A percentile compares a stretch with the other conserved stretches of the same genome.
Evolutionary conservation across 23 tunicate genomes (phyloP).

Genomic region (Styela plicata): DNA sequence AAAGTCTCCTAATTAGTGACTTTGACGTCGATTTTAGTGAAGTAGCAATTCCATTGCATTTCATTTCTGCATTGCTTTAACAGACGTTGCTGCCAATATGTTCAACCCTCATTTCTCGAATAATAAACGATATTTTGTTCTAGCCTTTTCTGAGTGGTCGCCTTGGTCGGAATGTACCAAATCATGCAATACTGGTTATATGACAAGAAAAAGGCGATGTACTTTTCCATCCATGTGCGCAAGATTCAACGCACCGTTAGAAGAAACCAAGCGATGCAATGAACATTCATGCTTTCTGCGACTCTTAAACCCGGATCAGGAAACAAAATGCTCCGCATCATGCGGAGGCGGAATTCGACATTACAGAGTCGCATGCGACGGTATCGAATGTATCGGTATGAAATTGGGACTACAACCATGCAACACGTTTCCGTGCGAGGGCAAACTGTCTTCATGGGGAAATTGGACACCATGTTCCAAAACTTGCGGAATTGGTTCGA

Average conservation of each 20-base stretch:
- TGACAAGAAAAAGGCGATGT: not conserved
- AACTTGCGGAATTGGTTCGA: slow-evolving; percentile 15
- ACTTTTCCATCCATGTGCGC: not conserved
- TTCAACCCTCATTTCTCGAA: too few species aligned
- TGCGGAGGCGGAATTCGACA: slow-evolving; percentile 24
- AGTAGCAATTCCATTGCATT: too few species aligned
- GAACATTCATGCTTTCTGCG: not conserved
- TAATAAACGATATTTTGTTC: too few species aligned
- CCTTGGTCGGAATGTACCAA: slow-evolving; percentile 31
- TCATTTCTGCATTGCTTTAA: too few species aligned
- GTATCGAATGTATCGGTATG: not conserved
- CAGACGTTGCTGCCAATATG: too few species aligned
- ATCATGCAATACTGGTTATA: slow-evolving; percentile 24
- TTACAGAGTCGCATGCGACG: not conserved
- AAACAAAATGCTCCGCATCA: slow-evolving; percentile 16
- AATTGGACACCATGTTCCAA: slow-evolving; percentile 18
- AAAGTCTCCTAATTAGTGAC: too few species aligned
- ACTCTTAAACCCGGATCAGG: not conserved
- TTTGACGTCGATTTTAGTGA: too few species aligned
- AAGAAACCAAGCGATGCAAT: not conserved
- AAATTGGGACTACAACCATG: not conserved
- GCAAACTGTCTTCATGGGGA: not conserved
- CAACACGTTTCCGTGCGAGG: slow-evolving; percentile 13
- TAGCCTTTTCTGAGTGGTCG: slow-evolving; percentile 18
- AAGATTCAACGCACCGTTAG: slow-evolving; percentile 5